phyloP scores from a whole-genome alignment of 2,113 vertebrate genomes.

The Crypturellus undulatus region DNA sequence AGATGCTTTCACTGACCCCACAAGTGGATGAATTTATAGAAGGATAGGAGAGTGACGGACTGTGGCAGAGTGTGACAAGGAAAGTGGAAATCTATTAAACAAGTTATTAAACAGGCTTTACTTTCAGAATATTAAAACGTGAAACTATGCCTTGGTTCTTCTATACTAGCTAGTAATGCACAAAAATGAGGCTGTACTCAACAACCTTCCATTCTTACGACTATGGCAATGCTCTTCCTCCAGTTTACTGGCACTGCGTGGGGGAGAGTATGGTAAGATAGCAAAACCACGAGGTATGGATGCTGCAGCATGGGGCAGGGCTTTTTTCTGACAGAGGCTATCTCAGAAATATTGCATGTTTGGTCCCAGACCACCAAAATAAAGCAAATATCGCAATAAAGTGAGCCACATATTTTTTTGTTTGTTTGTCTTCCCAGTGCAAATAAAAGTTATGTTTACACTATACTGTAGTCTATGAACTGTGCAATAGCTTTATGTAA shows the following conservation, averaged over 20 bases:
- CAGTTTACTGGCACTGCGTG: neutral
- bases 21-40: neutral
- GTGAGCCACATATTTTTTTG: too few species aligned
- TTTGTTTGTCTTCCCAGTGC: too few species aligned
- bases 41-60: neutral
- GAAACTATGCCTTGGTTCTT: neutral
- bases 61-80: neutral
- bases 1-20: neutral
- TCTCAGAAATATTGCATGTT: too few species aligned
- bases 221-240: neutral
- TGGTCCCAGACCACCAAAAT: too few species aligned
- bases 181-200: neutral
- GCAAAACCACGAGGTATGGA: neutral
- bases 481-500: too few species aligned
- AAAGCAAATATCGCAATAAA: too few species aligned
- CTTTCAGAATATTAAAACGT: neutral
- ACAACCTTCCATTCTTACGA: neutral
- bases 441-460: too few species aligned
- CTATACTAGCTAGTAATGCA: neutral
- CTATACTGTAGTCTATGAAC: too few species aligned
- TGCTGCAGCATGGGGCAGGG: neutral
- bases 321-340: neutral
- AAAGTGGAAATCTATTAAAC: neutral
- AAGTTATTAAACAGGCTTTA: neutral
- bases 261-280: neutral